These are phyloP conservation scores for Nyctibius grandis DNA, from an alignment of 2,797 vertebrate genomes.

Conservation along the genomic window DNA sequence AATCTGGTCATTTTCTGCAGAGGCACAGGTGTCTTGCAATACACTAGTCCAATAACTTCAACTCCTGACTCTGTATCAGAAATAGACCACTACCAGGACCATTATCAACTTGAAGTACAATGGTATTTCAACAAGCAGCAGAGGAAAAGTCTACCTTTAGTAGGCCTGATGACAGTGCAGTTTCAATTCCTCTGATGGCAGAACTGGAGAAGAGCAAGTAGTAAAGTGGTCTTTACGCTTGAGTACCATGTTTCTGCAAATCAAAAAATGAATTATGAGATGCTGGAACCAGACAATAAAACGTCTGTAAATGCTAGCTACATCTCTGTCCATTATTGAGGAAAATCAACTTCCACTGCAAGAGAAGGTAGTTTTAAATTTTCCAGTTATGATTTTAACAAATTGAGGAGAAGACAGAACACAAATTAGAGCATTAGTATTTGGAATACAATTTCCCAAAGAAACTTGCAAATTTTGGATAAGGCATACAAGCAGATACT, in stretches of 20 bases:
- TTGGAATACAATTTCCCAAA: neutral
- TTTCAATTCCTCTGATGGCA: neutral
- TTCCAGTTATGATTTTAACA: neutral
- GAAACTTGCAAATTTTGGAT: neutral
- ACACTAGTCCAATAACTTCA: neutral
- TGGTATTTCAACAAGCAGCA: neutral
- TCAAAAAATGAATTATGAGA: neutral
- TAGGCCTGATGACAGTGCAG: too few species aligned
- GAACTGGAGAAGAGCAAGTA: neutral
- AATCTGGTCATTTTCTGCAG: neutral
- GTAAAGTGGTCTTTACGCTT: neutral
- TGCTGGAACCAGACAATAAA: neutral
- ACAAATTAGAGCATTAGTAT: neutral
- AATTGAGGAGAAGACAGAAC: neutral
- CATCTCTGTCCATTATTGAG: fast-evolving
- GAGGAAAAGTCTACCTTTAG: neutral
- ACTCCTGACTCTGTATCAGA: neutral
- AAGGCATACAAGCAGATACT: neutral
- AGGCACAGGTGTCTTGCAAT: neutral
- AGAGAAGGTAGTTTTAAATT: neutral
- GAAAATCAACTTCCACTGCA: neutral
- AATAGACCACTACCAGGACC: neutral
- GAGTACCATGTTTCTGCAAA: neutral
- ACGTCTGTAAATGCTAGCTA: neutral
- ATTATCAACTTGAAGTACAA: neutral